phyloP scores from a whole-genome alignment of 2,797 vertebrate genomes.

The Bradypodion ventrale region DNA sequence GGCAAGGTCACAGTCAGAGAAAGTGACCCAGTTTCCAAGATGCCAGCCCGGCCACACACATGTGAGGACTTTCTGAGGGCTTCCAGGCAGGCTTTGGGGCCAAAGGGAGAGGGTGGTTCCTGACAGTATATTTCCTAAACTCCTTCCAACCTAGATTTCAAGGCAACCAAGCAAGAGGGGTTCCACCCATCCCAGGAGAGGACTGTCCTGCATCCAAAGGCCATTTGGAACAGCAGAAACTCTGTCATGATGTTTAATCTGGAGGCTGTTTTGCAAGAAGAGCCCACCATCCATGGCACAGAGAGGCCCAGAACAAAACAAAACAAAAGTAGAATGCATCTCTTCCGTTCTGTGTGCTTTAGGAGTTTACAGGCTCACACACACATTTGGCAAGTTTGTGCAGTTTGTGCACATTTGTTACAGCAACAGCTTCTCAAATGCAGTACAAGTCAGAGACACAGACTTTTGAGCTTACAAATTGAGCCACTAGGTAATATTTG shows the following conservation, averaged over 20 bases:
- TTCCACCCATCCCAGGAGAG: slow-evolving; percentile 35
- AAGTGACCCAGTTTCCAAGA: not conserved
- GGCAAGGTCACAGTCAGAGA: not conserved
- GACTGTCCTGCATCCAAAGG: slow-evolving; percentile 28
- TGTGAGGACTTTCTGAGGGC: rapidly evolving
- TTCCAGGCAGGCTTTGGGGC: not conserved
- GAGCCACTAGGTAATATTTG: no score
- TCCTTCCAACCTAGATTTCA: not conserved
- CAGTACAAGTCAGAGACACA: no score
- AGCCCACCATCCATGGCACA: rapidly evolving
- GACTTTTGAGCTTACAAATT: no score
- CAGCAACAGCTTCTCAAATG: not conserved
- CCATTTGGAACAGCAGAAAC: not conserved
- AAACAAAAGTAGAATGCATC: not conserved
- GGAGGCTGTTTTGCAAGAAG: not conserved
- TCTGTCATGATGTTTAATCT: slow-evolving; percentile 32
- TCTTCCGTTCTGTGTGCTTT: not conserved
- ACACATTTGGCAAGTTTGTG: not conserved
- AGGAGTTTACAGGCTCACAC: not conserved
- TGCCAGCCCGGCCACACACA: not conserved
- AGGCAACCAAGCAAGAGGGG: not conserved
- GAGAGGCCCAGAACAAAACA: not conserved
- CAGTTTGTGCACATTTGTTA: not conserved
- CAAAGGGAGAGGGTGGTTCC: slow-evolving; percentile 5
- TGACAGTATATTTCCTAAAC: slow-evolving; percentile 26